Percentiles rank a stretch among this genome's conserved stretches.
phyloP scores from a whole-genome alignment of 2,113 vertebrate species.

The Thalassoma bifasciatum region DNA sequence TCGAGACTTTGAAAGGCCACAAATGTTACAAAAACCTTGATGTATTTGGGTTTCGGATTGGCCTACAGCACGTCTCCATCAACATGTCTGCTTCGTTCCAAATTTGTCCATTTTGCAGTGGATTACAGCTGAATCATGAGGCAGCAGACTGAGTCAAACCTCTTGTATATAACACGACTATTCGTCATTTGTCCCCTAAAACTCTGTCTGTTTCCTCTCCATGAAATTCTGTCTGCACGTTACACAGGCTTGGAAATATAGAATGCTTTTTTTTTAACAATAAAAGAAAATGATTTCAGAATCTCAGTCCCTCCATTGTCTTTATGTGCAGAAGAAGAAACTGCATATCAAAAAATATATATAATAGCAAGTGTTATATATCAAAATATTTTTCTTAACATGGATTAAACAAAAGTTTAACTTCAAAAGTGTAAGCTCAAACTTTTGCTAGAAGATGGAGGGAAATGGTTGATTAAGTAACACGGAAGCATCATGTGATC shows the following conservation, averaged over 20 bases:
- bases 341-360: no score
- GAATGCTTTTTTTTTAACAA: neutral
- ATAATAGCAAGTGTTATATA: no score
- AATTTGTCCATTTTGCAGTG: neutral
- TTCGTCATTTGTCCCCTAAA: conserved; percentile 38
- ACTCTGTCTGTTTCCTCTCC: neutral
- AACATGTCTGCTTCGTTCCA: neutral
- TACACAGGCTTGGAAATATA: neutral
- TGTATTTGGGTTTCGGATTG: conserved; percentile 2
- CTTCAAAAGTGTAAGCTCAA: neutral
- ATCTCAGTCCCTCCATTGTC: no score
- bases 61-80: conserved; percentile 13
- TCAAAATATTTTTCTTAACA: no score
- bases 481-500: neutral
- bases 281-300: no score
- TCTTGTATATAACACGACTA: neutral
- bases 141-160: conserved; percentile 27
- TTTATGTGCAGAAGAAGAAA: no score
- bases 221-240: neutral
- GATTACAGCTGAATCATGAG: conserved; percentile 27
- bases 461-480: neutral
- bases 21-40: conserved; percentile 6
- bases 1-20: conserved; percentile 40
- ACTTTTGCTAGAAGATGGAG: neutral
- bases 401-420: no score